A percentile compares a stretch with the other conserved stretches of the same genome.
phyloP scores from a whole-genome alignment of 2,888 invertebrate genomes.

The Argyresthia albistria region DNA sequence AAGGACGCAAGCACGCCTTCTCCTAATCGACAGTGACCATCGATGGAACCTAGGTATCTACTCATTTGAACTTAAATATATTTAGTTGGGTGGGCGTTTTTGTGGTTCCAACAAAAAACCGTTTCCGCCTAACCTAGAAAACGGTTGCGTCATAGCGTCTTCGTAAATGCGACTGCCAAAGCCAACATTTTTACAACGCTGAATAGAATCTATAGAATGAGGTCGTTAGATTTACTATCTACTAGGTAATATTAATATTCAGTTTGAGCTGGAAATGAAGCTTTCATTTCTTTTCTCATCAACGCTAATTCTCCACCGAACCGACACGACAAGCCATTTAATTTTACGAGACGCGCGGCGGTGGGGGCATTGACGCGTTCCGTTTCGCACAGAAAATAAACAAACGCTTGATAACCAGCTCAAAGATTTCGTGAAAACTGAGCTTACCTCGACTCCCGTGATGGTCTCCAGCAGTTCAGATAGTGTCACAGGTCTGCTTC shows the following conservation, averaged over 20 bases:
- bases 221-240: too few relatives aligned
- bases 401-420: slow-evolving; percentile 22
- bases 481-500: slow-evolving; percentile 49
- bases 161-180: neutral
- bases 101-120: too few relatives aligned
- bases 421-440: slow-evolving; percentile 11
- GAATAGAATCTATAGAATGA: too few relatives aligned
- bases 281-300: too few relatives aligned
- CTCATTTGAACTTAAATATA: too few relatives aligned
- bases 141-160: neutral
- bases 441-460: slow-evolving; percentile 54
- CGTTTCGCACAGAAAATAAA: slow-evolving; percentile 54
- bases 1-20: too few relatives aligned
- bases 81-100: too few relatives aligned
- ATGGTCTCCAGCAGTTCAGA: slow-evolving; percentile 51
- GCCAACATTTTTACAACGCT: neutral
- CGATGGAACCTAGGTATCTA: too few relatives aligned
- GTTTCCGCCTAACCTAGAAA: neutral
- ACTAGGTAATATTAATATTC: too few relatives aligned
- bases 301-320: neutral
- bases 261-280: too few relatives aligned
- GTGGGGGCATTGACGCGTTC: slow-evolving; percentile 52
- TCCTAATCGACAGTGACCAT: too few relatives aligned
- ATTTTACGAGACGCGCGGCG: slow-evolving; percentile 25
- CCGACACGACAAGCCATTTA: slow-evolving; percentile 23